phyloP scores from a whole-genome alignment of 2,113 vertebrate genomes.

The Rhinolophus ferrumequinum region DNA sequence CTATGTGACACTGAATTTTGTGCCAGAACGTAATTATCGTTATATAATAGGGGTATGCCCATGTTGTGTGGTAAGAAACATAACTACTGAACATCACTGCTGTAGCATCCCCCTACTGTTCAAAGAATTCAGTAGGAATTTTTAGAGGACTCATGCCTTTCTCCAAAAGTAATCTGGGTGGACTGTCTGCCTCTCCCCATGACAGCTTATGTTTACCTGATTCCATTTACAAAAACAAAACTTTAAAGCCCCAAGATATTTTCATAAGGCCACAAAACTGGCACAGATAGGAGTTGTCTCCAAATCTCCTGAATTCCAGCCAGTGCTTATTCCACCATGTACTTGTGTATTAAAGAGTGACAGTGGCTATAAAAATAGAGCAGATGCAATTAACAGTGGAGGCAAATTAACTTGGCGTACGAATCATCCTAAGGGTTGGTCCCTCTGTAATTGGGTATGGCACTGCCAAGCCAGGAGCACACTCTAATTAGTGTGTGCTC shows the following conservation, averaged over 20 bases:
- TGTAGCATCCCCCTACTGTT: background rate
- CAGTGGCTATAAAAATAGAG: conserved; percentile 31
- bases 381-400: conserved; percentile 52
- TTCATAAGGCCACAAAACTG: background rate
- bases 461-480: background rate
- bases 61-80: background rate
- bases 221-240: background rate
- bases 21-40: background rate
- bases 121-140: background rate
- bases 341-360: background rate
- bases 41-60: background rate
- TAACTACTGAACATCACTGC: background rate
- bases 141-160: background rate
- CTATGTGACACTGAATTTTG: background rate
- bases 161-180: background rate
- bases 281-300: background rate
- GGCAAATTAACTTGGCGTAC: conserved; percentile 34
- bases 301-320: conserved; percentile 4
- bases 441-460: background rate
- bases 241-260: background rate
- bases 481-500: background rate
- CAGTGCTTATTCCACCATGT: background rate
- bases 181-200: background rate
- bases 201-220: background rate
- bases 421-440: background rate